A percentile compares a stretch with the other conserved stretches of the same genome.
Conservation (phyloP, 1,140 invertebrate genomes). For the Zaprionus capensis region DNA sequence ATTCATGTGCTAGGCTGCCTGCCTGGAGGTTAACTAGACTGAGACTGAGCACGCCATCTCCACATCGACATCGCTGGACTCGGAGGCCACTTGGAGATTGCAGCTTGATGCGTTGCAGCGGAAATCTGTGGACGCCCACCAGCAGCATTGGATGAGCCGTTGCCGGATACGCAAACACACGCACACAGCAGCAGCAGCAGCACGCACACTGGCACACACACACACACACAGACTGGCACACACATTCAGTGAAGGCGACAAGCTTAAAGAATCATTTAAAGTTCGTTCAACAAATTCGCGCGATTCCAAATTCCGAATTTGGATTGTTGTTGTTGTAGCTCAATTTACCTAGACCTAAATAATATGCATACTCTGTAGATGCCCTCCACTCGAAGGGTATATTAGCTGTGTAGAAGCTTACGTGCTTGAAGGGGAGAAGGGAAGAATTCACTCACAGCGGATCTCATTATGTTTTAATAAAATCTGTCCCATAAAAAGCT, state of each 20-base stretch:
- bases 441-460: too few relatives aligned
- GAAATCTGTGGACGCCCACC: slow-evolving; percentile 72
- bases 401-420: neutral
- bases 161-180: slow-evolving; percentile 30
- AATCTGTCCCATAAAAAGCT: too few relatives aligned
- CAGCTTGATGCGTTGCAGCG: slow-evolving; percentile 49
- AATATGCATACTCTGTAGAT: neutral
- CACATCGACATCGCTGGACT: slow-evolving; percentile 3
- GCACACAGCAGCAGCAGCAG: slow-evolving; percentile 11
- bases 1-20: slow-evolving; percentile 62
- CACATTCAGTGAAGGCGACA: slow-evolving; percentile 1
- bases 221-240: slow-evolving; percentile 1
- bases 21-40: slow-evolving; percentile 7
- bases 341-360: slow-evolving; percentile 10
- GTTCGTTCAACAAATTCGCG: slow-evolving; percentile 14
- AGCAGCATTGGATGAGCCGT: slow-evolving; percentile 25
- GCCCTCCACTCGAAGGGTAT: neutral
- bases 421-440: too few relatives aligned
- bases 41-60: slow-evolving; percentile 54
- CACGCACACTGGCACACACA: slow-evolving; percentile 2
- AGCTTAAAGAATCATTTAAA: slow-evolving; percentile 3
- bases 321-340: neutral
- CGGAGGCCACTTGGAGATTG: slow-evolving; percentile 10
- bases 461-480: too few relatives aligned
- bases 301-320: neutral